Evolutionary conservation across 2,888 invertebrate genomes (phyloP), one percentile per base, ranked within the genome.

Genomic region (Tetragonisca angustula): DNA sequence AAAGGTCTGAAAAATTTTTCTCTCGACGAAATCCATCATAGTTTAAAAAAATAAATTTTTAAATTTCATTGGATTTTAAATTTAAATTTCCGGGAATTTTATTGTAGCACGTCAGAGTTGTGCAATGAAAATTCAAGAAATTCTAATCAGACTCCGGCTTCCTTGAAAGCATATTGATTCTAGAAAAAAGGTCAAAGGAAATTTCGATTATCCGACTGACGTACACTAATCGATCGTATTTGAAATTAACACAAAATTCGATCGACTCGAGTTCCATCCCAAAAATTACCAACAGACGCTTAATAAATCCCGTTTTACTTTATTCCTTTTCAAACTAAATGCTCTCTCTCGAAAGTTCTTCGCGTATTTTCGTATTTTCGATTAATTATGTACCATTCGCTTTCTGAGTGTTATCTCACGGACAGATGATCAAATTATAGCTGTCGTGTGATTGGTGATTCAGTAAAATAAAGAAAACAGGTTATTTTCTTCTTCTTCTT

Each of bases 191-290:
- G 21, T 61, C 27, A 43, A 24, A 6, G 15, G 70, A 69, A 61
- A 59, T 67, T 61, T 43, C 27, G 56, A 67, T 81, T 27, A 17
- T 79, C 27, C n/a, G 36, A 50, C 62, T 11, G 11, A 32, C 32
- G 11, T 17, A 13, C 21, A 19, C 27, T 17, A 27, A 3, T 17
- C 4, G 24, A 61, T 1, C 9, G 43, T 43, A 9, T 43, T 43
- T 43, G 9, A 43, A 36, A 36, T 36, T 36, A 36, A 36, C 36
- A 36, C 1, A 9, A 36, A 9, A 61, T 24, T 61, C 17, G 59
- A 59, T 59, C 59, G 59, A 24, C 59, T 24, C 59, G 61, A 61
- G 17, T 17, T 2, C 6, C 17, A 61, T 27, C 24, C 24, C 27
- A 59, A 59, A 24, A 2, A 17, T 27, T 24, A 24, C 9, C n/a